Conservation (phyloP, 1,140 invertebrate species). For the Drosophila elegans region DNA sequence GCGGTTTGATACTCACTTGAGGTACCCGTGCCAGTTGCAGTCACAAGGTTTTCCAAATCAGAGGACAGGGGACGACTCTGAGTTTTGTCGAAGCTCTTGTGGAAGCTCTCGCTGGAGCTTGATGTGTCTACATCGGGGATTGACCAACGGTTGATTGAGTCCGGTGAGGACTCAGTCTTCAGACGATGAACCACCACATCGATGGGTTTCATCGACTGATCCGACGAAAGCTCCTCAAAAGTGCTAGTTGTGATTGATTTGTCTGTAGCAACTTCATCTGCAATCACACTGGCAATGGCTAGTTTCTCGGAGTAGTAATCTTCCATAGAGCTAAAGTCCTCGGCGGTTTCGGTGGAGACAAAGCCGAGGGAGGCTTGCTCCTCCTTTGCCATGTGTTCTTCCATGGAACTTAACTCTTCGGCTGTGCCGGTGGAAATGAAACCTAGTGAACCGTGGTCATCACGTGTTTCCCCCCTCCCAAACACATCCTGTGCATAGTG, state of each 20-base stretch:
- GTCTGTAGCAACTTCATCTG: constrained; percentile 51
- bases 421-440: constrained; percentile 78
- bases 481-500: constrained; percentile 69
- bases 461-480: constrained; percentile 54
- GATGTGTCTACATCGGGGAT: constrained; percentile 91
- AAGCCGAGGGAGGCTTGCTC: constrained; percentile 77
- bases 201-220: constrained; percentile 69
- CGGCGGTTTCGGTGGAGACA: constrained; percentile 77
- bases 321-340: constrained; percentile 82
- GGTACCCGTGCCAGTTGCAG: constrained; percentile 82
- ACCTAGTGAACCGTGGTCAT: constrained; percentile 73
- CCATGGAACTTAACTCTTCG: constrained; percentile 78
- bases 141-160: constrained; percentile 87
- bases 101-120: constrained; percentile 94
- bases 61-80: constrained; percentile 94
- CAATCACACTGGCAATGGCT: constrained; percentile 61
- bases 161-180: constrained; percentile 85
- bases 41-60: constrained; percentile 91
- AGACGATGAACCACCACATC: constrained; percentile 85
- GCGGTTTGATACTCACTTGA: constrained; percentile 96
- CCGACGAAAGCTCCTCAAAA: constrained; percentile 69
- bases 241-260: constrained; percentile 60
- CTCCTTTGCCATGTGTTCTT: constrained; percentile 70
- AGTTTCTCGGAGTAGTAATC: constrained; percentile 79
- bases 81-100: constrained; percentile 94